phyloP scores from a whole-genome alignment of 2,888 invertebrate genomes.

The Coremacera marginata region DNA sequence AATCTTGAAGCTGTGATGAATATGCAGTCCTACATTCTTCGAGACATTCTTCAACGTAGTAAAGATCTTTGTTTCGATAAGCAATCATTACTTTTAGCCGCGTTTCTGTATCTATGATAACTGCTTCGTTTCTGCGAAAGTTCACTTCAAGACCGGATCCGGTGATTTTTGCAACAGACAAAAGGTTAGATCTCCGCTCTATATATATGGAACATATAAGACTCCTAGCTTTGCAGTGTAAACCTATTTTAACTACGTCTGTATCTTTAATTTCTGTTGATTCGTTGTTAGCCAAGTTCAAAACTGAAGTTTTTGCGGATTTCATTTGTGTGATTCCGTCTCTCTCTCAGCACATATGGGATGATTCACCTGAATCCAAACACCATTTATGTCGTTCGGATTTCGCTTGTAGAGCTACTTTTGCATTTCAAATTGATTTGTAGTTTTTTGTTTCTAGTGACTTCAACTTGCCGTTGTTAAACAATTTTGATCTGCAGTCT shows the following conservation, averaged over 20 bases:
- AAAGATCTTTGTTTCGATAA: background rate
- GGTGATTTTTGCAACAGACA: too few relatives aligned
- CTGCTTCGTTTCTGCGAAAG: background rate
- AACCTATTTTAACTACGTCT: background rate
- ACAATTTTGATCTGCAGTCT: background rate
- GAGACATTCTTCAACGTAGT: background rate
- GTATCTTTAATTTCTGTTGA: too few relatives aligned
- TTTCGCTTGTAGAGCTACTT: background rate
- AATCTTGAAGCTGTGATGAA: background rate
- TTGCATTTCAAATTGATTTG: background rate
- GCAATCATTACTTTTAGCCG: slow-evolving; percentile 13
- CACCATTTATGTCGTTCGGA: background rate
- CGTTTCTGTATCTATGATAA: slow-evolving; percentile 5
- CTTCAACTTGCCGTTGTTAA: background rate
- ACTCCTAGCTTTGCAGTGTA: slow-evolving; percentile 7
- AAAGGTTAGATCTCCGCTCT: too few relatives aligned
- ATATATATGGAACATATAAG: slow-evolving; percentile 21
- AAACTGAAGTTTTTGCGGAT: background rate
- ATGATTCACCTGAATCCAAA: background rate
- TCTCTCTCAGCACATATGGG: background rate
- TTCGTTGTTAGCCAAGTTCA: background rate
- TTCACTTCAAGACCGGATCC: too few relatives aligned
- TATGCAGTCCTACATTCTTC: background rate
- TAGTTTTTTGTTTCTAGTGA: too few relatives aligned
- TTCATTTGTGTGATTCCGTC: too few relatives aligned